phyloP scores from a whole-genome alignment of 1,140 invertebrate genomes.

The Brachionus koreanus region DNA sequence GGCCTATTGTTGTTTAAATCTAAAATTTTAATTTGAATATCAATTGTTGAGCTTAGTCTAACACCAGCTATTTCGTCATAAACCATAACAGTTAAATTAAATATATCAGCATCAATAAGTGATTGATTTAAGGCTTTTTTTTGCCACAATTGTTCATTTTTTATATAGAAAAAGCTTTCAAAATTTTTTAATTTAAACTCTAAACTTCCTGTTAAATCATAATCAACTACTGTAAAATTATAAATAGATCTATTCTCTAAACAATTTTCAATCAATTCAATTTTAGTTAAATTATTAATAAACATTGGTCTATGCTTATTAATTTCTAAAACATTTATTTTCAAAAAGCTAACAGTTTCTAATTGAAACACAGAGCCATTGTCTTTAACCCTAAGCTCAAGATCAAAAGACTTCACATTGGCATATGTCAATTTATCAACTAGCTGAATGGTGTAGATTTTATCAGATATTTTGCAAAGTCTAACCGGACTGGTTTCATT shows the following conservation, averaged over 20 bases:
- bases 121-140: not conserved
- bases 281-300: not conserved
- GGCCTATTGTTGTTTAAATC: constrained; percentile 15
- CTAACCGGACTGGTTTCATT: not conserved
- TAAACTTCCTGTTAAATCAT: not conserved
- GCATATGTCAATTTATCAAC: not conserved
- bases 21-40: not conserved
- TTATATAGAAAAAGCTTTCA: not conserved
- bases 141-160: not conserved
- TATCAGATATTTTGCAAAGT: not conserved
- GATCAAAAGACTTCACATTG: not conserved
- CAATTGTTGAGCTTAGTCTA: not conserved
- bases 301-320: constrained; percentile 4
- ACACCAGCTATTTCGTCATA: not conserved
- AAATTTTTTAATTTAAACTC: not conserved
- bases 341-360: not conserved
- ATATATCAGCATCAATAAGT: not conserved
- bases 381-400: constrained; percentile 17
- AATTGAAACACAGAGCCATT: constrained; percentile 5
- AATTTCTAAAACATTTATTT: not conserved
- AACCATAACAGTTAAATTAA: not conserved
- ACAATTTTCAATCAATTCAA: constrained; percentile 2
- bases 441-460: constrained; percentile 1
- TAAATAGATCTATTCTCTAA: not conserved
- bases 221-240: constrained; percentile 2